Conservation (phyloP, 2,888 invertebrate species). For the Ectemnius lituratus region DNA sequence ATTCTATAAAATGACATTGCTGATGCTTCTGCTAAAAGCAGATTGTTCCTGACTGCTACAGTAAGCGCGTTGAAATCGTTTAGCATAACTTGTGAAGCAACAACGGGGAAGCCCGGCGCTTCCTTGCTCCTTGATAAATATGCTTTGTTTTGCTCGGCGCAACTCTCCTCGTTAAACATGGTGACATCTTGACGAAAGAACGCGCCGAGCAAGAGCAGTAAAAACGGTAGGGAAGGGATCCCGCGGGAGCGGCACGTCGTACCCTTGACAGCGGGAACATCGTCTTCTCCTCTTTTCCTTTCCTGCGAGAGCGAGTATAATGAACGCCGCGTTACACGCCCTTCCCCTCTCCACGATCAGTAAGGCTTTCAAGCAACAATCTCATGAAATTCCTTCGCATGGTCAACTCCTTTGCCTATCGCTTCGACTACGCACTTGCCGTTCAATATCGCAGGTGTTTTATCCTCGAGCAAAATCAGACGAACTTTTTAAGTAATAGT, state of each 20-base stretch:
- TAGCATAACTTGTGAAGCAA: constrained; percentile 68
- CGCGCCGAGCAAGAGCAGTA: constrained; percentile 61
- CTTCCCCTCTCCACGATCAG: no score
- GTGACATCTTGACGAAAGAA: constrained; percentile 75
- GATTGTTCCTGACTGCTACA: no score
- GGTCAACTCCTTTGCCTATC: not conserved
- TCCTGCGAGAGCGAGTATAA: not conserved
- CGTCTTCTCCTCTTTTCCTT: constrained; percentile 18
- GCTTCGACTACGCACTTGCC: not conserved
- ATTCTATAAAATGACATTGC: no score
- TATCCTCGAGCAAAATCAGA: no score
- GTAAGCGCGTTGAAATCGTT: constrained; percentile 62
- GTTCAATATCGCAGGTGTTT: no score
- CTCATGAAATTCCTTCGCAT: not conserved
- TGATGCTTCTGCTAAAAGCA: no score
- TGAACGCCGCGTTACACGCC: not conserved
- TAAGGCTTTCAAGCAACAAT: not conserved
- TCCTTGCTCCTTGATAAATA: constrained; percentile 58
- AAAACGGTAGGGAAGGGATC: constrained; percentile 44
- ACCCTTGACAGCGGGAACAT: not conserved
- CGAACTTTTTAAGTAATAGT: no score
- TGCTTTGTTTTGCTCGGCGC: constrained; percentile 65
- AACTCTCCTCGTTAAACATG: constrained; percentile 71
- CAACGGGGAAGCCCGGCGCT: constrained; percentile 26
- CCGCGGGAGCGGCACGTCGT: constrained; percentile 37